Conservation (phyloP, 2,113 vertebrate genomes). For the Mugil cephalus region DNA sequence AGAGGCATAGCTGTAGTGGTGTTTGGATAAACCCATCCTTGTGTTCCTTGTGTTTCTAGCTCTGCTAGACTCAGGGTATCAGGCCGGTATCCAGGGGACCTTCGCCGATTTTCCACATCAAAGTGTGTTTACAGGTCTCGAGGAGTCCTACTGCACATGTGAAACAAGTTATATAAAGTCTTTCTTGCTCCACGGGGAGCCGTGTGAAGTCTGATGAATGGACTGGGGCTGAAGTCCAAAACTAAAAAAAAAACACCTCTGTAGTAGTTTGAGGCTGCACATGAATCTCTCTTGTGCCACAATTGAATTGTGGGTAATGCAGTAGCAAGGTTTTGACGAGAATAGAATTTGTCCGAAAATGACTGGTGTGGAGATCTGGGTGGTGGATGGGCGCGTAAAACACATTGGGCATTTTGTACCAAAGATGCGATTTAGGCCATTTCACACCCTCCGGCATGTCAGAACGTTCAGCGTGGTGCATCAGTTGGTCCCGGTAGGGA, state of each 20-base stretch:
- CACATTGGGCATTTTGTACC: no score
- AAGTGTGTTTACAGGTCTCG: slow-evolving; percentile 38
- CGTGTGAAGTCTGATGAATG: slow-evolving; percentile 17
- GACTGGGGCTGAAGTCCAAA: background rate
- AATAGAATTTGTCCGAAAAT: background rate
- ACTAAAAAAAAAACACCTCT: background rate
- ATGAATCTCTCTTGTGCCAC: no score
- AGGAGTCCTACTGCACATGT: background rate
- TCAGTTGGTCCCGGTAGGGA: no score
- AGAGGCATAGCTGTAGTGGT: slow-evolving; percentile 10
- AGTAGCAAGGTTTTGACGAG: background rate
- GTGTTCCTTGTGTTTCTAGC: slow-evolving; percentile 15
- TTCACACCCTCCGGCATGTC: no score
- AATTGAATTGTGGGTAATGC: background rate
- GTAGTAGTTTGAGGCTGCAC: no score
- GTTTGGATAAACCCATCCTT: background rate
- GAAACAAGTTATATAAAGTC: background rate
- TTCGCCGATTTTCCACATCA: slow-evolving; percentile 18
- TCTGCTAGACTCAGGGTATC: background rate
- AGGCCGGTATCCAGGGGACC: background rate
- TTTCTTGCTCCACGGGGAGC: slow-evolving; percentile 24
- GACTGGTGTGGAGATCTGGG: background rate
- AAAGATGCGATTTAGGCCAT: no score
- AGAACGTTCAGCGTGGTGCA: no score
- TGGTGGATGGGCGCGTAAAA: background rate